A percentile compares a stretch with the other conserved stretches of the same genome.
Conservation (phyloP, 2,888 invertebrate species). For the Scaptomyza parva region DNA sequence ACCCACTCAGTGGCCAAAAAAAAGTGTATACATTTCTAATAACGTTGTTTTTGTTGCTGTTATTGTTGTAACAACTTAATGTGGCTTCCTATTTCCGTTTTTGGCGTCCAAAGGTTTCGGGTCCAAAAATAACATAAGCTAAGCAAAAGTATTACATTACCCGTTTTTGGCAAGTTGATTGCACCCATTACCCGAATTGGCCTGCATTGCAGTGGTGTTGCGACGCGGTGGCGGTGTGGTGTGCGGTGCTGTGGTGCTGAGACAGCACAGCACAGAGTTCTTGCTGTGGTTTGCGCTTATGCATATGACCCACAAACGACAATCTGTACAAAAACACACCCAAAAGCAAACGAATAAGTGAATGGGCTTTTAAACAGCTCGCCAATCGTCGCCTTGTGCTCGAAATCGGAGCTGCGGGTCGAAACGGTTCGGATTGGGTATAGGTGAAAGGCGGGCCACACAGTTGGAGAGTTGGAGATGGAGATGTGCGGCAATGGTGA, state of each 20-base stretch:
- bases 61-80: slow-evolving; percentile 19
- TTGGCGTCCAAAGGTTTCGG: slow-evolving; percentile 22
- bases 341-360: slow-evolving; percentile 48
- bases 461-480: too few species aligned
- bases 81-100: slow-evolving; percentile 75
- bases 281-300: slow-evolving; percentile 47
- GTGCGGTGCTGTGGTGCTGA: slow-evolving; percentile 44
- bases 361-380: slow-evolving; percentile 43
- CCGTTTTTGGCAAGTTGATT: slow-evolving; percentile 47
- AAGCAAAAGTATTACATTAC: slow-evolving; percentile 51
- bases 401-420: slow-evolving; percentile 36
- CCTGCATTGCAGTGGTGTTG: slow-evolving; percentile 45
- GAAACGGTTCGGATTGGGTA: too few species aligned
- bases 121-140: slow-evolving; percentile 14
- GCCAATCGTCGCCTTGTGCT: slow-evolving; percentile 45
- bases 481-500: slow-evolving; percentile 31
- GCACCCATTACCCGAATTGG: slow-evolving; percentile 64
- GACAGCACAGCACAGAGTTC: slow-evolving; percentile 43
- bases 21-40: slow-evolving; percentile 9
- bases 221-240: not conserved
- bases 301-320: slow-evolving; percentile 73
- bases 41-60: slow-evolving; percentile 34
- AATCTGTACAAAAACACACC: slow-evolving; percentile 51
- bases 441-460: slow-evolving; percentile 55
- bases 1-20: too few species aligned